These are phyloP conservation scores for Kryptolebias marmoratus DNA, from an alignment of 2,113 vertebrate species.

Conservation along the genomic window DNA sequence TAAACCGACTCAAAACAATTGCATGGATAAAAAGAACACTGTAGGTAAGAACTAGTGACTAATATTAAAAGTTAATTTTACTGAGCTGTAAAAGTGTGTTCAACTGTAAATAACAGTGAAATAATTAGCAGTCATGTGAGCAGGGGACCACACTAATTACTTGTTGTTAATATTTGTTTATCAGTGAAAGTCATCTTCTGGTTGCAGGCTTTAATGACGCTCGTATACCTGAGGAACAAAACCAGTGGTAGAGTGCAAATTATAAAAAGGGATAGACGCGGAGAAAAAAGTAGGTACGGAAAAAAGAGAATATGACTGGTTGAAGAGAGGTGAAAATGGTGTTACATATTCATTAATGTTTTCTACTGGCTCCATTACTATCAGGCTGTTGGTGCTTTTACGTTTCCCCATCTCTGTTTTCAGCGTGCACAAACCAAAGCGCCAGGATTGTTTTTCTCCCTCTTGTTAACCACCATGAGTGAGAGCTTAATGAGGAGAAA, in stretches of 20 bases:
- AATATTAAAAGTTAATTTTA: too few relatives aligned
- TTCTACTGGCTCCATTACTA: constrained; percentile 53
- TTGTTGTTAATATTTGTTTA: background rate
- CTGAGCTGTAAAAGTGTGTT: background rate
- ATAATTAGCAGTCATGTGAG: constrained; percentile 1
- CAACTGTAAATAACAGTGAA: background rate
- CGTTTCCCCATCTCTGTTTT: constrained; percentile 40
- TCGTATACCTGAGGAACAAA: constrained; percentile 11
- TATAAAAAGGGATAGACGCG: background rate
- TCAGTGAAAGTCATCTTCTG: constrained; percentile 1
- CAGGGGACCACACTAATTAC: background rate
- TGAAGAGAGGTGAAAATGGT: constrained; percentile 22
- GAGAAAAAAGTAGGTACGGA: constrained; percentile 21
- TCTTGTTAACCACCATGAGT: constrained; percentile 20
- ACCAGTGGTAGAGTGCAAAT: constrained; percentile 32
- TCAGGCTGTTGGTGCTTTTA: constrained; percentile 47
- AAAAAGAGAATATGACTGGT: constrained; percentile 16
- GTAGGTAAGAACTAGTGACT: too few relatives aligned
- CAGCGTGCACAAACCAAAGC: constrained; percentile 25
- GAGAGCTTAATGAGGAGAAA: constrained; percentile 58
- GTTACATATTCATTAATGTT: constrained; percentile 63
- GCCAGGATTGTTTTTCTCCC: constrained; percentile 40
- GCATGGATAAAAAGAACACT: too few relatives aligned
- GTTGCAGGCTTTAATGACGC: constrained; percentile 48
- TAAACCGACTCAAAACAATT: too few relatives aligned